These are phyloP conservation scores for Propithecus coquereli DNA, from an alignment of 2,113 vertebrate genomes.

Conservation along the genomic window DNA sequence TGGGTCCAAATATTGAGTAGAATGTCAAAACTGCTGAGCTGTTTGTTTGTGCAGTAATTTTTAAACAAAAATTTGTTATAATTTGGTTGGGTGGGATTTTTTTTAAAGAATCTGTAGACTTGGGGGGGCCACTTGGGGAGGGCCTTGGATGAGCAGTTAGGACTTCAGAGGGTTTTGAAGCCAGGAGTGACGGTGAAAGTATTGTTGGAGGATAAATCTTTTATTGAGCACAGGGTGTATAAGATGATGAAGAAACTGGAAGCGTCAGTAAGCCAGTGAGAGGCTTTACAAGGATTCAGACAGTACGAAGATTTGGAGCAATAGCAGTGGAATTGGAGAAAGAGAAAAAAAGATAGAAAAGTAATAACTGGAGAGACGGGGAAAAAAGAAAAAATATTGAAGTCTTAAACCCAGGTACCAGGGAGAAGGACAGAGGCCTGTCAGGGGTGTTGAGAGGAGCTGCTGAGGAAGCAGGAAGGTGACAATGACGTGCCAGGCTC, in stretches of 20 bases:
- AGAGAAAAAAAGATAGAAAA: background rate
- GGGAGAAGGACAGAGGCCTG: background rate
- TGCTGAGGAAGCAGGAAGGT: background rate
- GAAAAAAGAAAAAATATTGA: background rate
- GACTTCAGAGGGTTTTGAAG: background rate
- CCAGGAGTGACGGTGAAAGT: background rate
- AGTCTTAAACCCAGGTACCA: background rate
- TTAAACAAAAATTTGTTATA: background rate
- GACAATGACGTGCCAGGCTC: background rate
- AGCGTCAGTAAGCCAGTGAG: background rate
- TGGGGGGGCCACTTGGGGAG: no score
- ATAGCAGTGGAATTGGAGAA: background rate
- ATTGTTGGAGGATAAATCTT: background rate
- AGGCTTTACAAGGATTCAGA: background rate
- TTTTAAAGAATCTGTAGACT: background rate
- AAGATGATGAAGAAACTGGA: background rate
- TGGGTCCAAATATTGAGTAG: background rate
- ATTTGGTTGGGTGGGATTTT: background rate
- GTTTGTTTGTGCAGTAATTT: background rate
- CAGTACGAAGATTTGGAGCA: background rate
- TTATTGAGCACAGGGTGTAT: background rate
- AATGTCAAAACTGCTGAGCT: background rate
- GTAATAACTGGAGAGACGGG: background rate
- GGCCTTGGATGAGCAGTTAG: background rate
- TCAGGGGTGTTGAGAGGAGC: no score